Percentiles rank a stretch among this genome's conserved stretches.
Evolutionary conservation across 2,888 invertebrate species (phyloP).

Genomic region (Tridacna gigas): DNA sequence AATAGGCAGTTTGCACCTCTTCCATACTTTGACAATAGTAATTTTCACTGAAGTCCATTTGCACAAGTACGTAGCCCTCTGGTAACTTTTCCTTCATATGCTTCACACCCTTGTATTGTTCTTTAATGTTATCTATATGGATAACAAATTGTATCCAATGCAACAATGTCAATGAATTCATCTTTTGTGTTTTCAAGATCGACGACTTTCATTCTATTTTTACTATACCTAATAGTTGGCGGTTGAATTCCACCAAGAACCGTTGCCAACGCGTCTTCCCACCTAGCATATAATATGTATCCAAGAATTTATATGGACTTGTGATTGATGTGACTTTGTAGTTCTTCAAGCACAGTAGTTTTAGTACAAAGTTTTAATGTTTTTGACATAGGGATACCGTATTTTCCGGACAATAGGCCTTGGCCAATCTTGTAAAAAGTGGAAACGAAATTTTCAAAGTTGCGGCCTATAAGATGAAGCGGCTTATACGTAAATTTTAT

Average conservation of each 20-base stretch:
- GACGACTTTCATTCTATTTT: constrained; percentile 48
- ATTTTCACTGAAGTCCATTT: constrained; percentile 43
- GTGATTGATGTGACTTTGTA: too few species aligned
- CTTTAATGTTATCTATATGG: constrained; percentile 34
- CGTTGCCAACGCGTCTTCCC: constrained; percentile 15
- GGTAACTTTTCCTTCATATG: constrained; percentile 48
- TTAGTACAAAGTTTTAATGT: too few species aligned
- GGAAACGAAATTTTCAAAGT: too few species aligned
- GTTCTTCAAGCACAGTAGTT: too few species aligned
- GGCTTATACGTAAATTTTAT: too few species aligned
- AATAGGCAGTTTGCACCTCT: constrained; percentile 32
- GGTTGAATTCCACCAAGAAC: constrained; percentile 17
- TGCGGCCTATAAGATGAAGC: too few species aligned
- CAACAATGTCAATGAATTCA: constrained; percentile 83
- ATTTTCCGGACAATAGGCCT: too few species aligned
- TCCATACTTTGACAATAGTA: constrained; percentile 38
- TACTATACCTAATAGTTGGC: constrained; percentile 48
- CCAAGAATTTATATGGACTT: too few species aligned
- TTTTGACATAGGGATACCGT: too few species aligned
- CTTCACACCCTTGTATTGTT: constrained; percentile 24
- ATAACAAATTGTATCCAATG: constrained; percentile 69
- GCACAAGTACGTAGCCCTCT: constrained; percentile 27
- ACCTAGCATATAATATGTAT: too few species aligned
- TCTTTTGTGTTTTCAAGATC: constrained; percentile 33
- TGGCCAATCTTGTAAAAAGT: too few species aligned